These are phyloP conservation scores for Desmophyllum pertusum DNA, from an alignment of 92 coral and sea anemone species.

Conservation along the genomic window DNA sequence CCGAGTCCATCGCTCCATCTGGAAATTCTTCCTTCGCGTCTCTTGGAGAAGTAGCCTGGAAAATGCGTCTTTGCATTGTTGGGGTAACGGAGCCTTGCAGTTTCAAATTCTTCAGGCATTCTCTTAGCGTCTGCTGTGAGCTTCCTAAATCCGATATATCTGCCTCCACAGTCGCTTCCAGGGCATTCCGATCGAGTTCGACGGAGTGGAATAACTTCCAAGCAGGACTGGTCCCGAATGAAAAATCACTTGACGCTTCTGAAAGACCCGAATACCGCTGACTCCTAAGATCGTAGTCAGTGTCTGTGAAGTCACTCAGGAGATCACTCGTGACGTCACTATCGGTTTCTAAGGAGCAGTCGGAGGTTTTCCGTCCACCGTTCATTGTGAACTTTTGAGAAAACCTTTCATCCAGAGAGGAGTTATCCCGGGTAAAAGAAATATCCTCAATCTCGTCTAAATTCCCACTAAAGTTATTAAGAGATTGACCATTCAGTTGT, in stretches of 20 bases:
- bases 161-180: constrained; percentile 19
- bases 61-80: constrained; percentile 33
- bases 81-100: constrained; percentile 32
- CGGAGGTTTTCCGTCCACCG: constrained; percentile 14
- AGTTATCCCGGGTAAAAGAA: background rate
- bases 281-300: constrained; percentile 71
- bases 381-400: background rate
- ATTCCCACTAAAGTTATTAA: background rate
- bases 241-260: constrained; percentile 64
- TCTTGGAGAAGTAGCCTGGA: constrained; percentile 2
- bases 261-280: constrained; percentile 58
- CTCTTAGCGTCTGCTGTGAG: constrained; percentile 20
- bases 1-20: constrained; percentile 1
- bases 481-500: background rate
- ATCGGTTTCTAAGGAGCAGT: constrained; percentile 37
- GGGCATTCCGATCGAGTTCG: constrained; percentile 16
- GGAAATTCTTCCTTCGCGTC: background rate
- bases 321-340: constrained; percentile 37
- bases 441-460: background rate
- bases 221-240: constrained; percentile 63
- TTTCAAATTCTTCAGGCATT: constrained; percentile 36
- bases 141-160: background rate
- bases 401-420: constrained; percentile 21
- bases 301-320: constrained; percentile 57
- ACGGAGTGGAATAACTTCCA: constrained; percentile 55